Evolutionary conservation across 1,140 invertebrate genomes (phyloP).

Genomic region (Myzus persicae): DNA sequence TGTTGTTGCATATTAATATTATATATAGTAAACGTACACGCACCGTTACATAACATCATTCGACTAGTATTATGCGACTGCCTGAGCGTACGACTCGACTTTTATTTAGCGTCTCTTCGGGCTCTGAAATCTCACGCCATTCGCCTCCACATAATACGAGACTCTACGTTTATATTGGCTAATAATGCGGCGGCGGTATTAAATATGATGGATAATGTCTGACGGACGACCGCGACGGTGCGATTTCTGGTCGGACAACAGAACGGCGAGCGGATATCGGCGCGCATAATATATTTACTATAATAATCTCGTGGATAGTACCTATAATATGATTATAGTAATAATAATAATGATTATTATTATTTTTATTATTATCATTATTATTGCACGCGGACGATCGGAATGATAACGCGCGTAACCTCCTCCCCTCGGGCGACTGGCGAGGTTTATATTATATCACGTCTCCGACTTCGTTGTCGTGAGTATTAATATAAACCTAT

Average conservation of each 20-base stretch:
- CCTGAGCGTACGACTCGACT: not conserved
- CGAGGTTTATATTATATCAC: not conserved
- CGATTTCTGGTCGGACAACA: not conserved
- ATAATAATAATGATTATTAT: not conserved
- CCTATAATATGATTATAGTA: too few species aligned
- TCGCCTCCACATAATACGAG: not conserved
- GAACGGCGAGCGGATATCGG: not conserved
- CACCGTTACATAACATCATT: not conserved
- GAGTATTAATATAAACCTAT: constrained; percentile 18
- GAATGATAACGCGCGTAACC: constrained; percentile 13
- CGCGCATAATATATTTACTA: not conserved
- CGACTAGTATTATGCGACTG: too few species aligned
- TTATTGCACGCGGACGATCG: not conserved
- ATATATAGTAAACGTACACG: not conserved
- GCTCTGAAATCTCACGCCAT: not conserved
- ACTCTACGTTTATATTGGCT: too few species aligned
- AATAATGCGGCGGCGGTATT: not conserved
- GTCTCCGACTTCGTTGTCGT: not conserved
- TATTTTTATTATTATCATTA: not conserved
- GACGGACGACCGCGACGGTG: not conserved
- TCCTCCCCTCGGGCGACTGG: not conserved
- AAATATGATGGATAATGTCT: not conserved
- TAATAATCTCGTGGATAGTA: not conserved
- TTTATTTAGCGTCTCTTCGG: not conserved
- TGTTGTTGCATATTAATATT: too few species aligned